phyloP scores from a whole-genome alignment of 2,888 invertebrate genomes.

The Hydriomena furcata region DNA sequence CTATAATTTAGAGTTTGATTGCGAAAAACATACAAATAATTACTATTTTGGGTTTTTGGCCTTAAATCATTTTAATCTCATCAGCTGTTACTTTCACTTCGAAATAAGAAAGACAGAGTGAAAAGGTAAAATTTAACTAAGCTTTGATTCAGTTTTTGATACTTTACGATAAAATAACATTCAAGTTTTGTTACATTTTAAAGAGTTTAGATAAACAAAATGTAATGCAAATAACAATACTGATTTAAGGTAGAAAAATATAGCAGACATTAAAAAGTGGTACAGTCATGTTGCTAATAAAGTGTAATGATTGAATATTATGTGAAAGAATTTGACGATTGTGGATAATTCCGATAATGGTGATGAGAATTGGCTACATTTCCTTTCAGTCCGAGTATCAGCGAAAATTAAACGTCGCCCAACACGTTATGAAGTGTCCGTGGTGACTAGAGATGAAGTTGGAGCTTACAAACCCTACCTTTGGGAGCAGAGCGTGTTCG shows the following conservation, averaged over 20 bases:
- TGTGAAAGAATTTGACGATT: too few relatives aligned
- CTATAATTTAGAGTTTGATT: too few relatives aligned
- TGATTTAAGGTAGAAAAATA: neutral
- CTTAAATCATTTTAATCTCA: too few relatives aligned
- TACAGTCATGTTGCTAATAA: too few relatives aligned
- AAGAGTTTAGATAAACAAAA: too few relatives aligned
- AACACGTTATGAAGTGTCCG: constrained; percentile 95
- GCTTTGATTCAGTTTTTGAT: constrained; percentile 7
- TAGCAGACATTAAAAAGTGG: neutral
- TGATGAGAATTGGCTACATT: neutral
- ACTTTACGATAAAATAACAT: constrained; percentile 2
- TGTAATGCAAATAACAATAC: too few relatives aligned
- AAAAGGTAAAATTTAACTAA: constrained; percentile 1
- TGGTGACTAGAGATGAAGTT: constrained; percentile 96
- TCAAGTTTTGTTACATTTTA: neutral
- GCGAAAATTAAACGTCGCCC: constrained; percentile 93
- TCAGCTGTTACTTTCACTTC: too few relatives aligned
- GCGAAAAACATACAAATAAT: too few relatives aligned
- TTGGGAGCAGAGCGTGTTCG: constrained; percentile 97
- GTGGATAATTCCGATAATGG: too few relatives aligned
- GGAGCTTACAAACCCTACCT: constrained; percentile 97
- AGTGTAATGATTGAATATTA: too few relatives aligned
- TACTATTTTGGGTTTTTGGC: too few relatives aligned
- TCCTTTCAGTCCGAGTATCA: constrained; percentile 89
- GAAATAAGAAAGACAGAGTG: too few relatives aligned